Base-by-base conservation (phyloP, 1,140 invertebrate species). In the Sinonovacula constricta region DNA sequence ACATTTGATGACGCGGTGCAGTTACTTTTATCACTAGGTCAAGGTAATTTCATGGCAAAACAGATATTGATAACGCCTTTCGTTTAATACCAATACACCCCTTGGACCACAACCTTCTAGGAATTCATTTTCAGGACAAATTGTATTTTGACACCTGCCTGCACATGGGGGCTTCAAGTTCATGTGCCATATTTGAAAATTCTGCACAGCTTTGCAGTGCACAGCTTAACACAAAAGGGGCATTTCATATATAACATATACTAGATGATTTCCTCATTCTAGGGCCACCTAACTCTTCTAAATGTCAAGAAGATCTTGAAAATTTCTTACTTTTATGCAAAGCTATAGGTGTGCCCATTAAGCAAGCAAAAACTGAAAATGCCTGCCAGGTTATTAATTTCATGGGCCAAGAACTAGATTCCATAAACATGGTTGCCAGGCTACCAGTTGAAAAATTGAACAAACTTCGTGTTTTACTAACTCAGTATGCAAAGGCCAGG, bases 251-350 rank as follows among this genome's bases (percentile, higher is more conserved):
- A 69, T 77, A 34, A 1, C 72, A 81, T 39, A 63, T 81, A 0
- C 3, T 78, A 2, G 79, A 70, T 57, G 72, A 81, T 63, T 81
- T 77, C 31, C 78, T 81, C 18, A 60, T 81, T 39, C 24, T 77
- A 0, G 67, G 70, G 22, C 79, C 49, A 2, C 1, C 57, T 14
- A 18, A 45, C 2, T 66, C 51, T 10, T n/a, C n/a, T n/a, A 2
- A 14, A 10, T 70, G 67, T 34, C 54, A 57, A 34, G 36, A 31
- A 2, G 30, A 70, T 26, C 54, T 70, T 2, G 53, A 57, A 53
- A 12, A 4, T 2, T 56, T 70, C 34, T 30, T 70, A n/a, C 12
- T 18, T 56, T 57, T 70, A 5, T 70, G 67, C 51, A 4, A 15
- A 34, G 2, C 30, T 3, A 22, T 70, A 5, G 67, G 67, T 10